A percentile compares a stretch with the other conserved stretches of the same genome.
Evolutionary conservation across 2,888 invertebrate species (phyloP).

Genomic region (Temnothorax ravouxi): DNA sequence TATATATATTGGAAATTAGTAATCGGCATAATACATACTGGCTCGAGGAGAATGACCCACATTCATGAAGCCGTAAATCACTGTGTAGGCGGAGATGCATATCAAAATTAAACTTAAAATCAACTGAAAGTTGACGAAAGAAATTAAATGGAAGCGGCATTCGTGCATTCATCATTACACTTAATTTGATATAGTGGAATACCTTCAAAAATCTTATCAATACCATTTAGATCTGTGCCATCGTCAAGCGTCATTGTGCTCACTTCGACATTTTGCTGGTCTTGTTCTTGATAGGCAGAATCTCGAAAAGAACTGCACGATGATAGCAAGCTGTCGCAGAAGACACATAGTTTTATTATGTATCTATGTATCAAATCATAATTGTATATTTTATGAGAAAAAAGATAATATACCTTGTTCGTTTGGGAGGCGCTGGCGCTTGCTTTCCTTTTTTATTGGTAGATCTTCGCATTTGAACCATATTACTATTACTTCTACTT

Average conservation of each 20-base stretch:
- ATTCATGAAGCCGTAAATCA: conserved; percentile 65
- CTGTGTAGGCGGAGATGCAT: conserved; percentile 63
- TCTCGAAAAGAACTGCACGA: conserved; percentile 95
- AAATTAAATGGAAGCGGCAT: conserved; percentile 67
- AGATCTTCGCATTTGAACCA: conserved; percentile 94
- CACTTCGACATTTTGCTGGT: conserved; percentile 87
- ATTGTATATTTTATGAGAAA: not conserved
- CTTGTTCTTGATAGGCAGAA: conserved; percentile 92
- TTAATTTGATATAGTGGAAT: conserved; percentile 86
- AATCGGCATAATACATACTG: conserved; percentile 54
- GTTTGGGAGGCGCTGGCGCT: conserved; percentile 97
- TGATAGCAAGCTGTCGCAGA: conserved; percentile 90
- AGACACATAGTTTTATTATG: conserved; percentile 46
- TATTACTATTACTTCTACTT: conserved; percentile 88
- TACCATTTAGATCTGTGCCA: conserved; percentile 88
- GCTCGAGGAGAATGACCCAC: conserved; percentile 66
- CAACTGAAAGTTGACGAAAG: conserved; percentile 54
- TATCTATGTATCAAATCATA: not conserved
- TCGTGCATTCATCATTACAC: conserved; percentile 84
- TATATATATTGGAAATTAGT: conserved; percentile 45
- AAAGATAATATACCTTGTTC: conserved; percentile 91
- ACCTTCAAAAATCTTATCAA: conserved; percentile 88
- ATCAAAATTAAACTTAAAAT: conserved; percentile 53
- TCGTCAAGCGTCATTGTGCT: conserved; percentile 87
- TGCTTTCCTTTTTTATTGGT: conserved; percentile 96